A percentile compares a stretch with the other conserved stretches of the same genome.
These are phyloP conservation scores for Motacilla alba DNA, from an alignment of 2,113 vertebrate genomes.

Conservation along the genomic window DNA sequence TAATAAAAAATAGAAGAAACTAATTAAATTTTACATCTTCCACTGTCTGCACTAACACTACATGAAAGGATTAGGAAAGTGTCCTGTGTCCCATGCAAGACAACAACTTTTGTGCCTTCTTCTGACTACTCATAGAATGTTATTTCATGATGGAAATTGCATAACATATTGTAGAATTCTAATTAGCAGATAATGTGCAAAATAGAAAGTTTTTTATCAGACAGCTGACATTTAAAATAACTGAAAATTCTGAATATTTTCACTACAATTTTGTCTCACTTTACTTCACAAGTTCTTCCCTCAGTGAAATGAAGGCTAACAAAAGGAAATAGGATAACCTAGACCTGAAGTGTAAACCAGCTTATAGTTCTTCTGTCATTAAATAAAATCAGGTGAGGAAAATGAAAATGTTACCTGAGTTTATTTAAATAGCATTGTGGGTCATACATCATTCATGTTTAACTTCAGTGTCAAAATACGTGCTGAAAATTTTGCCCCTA, in stretches of 20 bases:
- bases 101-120: neutral
- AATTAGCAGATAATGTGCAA: neutral
- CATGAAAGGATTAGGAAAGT: neutral
- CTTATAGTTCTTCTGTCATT: neutral
- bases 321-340: neutral
- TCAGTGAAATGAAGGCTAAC: neutral
- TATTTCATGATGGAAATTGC: neutral
- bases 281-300: neutral
- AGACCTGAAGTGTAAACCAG: neutral
- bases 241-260: neutral
- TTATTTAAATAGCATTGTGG: neutral
- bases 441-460: neutral
- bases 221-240: neutral
- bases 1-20: neutral
- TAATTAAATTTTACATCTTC: neutral
- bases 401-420: neutral
- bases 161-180: neutral
- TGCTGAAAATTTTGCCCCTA: neutral
- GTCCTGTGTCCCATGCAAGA: neutral
- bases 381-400: neutral
- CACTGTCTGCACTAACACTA: neutral
- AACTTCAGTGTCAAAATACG: neutral
- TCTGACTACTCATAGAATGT: neutral
- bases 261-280: neutral
- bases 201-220: neutral